Evolutionary conservation across 1,140 invertebrate genomes (phyloP), one percentile per base, ranked within the genome.

Genomic region (Drosophila asahinai): DNA sequence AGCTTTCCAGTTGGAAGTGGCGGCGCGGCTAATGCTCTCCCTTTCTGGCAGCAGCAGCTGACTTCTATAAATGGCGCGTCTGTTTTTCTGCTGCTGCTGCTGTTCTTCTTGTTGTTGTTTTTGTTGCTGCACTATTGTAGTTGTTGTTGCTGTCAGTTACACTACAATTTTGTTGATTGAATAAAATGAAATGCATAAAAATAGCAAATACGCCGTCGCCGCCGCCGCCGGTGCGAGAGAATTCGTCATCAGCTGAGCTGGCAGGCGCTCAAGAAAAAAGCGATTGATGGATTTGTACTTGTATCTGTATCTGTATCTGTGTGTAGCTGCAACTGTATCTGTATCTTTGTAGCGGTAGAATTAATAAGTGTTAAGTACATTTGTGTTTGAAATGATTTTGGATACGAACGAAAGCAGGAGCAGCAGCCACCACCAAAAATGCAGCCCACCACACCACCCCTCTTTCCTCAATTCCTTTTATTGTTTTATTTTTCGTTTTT

Each of bases 191-290:
- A 89, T 89, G 86, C 81, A 89, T 90, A 89, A 84, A 89, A 89
- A 89, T 89, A 89, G 86, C 84, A 84, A 83, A 78, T 64, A 84
- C 71, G 68, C 73, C 67, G 62, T 19, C 45, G 22, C 25, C 45
- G 22, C 22, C 22, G 51, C 45, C 15, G 51, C 36, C 54, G 63
- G 57, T 52, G 51, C 54, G 42, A 64, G 47, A 60, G 63, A 77
- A 87, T 87, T 87, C 83, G 81, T 90, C 84, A 89, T 84, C 84
- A 90, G 84, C 86, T 89, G 84, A 90, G 84, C 49, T 89, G 84
- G 73, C 81, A 89, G 81, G 63, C 72, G 83, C 55, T 66, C 65
- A 30, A 45, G 33, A 17, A 59, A 17, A 67, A 48, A 42, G 57
- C 30, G 51, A 79, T 38, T 55, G 52, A 36, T 57, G 54, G 54